Evolutionary conservation across 2,888 invertebrate species (phyloP), one percentile per base, ranked within the genome.

Genomic region (Podabrus alpinus): DNA sequence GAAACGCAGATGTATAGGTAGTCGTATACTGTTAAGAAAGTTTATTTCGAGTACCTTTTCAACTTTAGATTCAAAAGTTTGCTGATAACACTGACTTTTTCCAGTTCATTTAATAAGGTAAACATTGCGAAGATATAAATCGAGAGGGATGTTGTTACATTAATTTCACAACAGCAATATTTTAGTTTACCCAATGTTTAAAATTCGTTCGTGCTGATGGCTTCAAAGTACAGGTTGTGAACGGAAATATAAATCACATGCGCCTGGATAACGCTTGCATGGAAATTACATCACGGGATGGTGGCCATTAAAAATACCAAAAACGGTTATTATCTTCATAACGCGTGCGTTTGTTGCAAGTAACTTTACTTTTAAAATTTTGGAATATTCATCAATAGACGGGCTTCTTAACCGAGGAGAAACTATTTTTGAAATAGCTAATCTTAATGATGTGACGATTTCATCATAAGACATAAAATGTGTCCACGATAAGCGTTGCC

Each of bases 151-250:
- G 76, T 71, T 73, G 74, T 74, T 76, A 72, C 73, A 76, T 72
- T 76, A 76, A 76, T 74, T 76, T 76, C 69, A 72, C 71, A 72
- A 69, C 71, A 71, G 77, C 77, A 66, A 74, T 77, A 77, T 74
- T 74, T 77, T 77, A 77, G 74, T 74, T 71, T 82, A 83, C 83
- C 81, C 81, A 80, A 80, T 81, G 80, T 83, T 83, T 84, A 83
- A 84, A 84, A 84, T 83, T 83, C 82, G 82, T 80, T 83, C 82
- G 82, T 80, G 81, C 80, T 83, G 84, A 84, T 84, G 83, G 83
- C 81, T 80, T 82, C 81, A 84, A 84, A 84, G 81, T 83, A 84
- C 83, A 81, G 82, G 84, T 84, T 83, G 81, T 79, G 81, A 82
- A 80, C 83, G 84, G 84, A 84, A 81, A 79, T 83, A 84, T 84